Conservation (phyloP, 64 coral and sea anemone genomes). For the Actinia equina region DNA sequence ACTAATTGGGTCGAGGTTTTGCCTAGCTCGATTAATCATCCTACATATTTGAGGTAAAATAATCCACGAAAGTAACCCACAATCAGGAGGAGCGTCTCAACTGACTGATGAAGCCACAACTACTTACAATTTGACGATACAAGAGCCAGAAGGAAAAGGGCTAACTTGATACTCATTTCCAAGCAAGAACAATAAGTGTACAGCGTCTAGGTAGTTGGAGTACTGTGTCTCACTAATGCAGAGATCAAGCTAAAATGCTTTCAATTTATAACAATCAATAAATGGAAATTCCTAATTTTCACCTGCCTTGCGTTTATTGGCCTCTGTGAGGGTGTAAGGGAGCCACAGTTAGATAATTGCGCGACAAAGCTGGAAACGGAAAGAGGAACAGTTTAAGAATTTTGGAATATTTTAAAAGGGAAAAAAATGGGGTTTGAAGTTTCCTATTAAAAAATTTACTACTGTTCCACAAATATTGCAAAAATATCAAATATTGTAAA, state of each 20-base stretch:
- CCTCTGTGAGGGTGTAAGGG: not conserved
- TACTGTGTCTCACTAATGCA: not conserved
- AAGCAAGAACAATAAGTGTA: not conserved
- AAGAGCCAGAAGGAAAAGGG: not conserved
- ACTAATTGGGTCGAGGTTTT: too few relatives aligned
- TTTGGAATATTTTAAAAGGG: not conserved
- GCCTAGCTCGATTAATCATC: not conserved
- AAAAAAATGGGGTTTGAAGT: not conserved
- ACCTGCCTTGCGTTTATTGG: not conserved
- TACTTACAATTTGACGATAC: not conserved
- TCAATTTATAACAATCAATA: constrained; percentile 8
- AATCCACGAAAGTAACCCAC: not conserved
- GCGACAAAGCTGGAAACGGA: not conserved
- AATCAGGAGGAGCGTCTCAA: not conserved
- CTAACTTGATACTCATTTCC: not conserved
- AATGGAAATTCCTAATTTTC: not conserved
- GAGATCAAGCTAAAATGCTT: not conserved
- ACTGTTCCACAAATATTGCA: not conserved
- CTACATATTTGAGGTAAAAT: not conserved
- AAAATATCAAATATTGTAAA: not conserved
- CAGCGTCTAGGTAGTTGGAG: not conserved
- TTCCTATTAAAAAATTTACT: not conserved
- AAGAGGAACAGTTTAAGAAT: not conserved
- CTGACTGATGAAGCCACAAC: not conserved
- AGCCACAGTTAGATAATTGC: not conserved